Conservation (phyloP, 2,888 invertebrate species). For the Polydrusus cervinus region DNA sequence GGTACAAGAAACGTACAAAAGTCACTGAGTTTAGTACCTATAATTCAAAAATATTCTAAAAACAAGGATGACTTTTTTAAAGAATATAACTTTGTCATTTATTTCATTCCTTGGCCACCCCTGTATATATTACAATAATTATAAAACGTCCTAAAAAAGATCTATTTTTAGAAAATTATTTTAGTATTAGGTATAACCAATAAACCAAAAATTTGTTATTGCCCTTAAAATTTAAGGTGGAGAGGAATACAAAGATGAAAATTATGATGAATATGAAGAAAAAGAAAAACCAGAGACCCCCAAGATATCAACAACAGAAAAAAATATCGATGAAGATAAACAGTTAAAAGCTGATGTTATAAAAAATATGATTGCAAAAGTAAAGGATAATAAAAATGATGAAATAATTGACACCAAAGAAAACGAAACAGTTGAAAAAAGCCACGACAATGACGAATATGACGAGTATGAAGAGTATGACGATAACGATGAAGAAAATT, state of each 20-base stretch:
- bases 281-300: slow-evolving; percentile 36
- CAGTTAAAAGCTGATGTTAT: neutral
- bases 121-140: too few species aligned
- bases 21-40: too few species aligned
- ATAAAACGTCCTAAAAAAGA: too few species aligned
- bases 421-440: slow-evolving; percentile 8
- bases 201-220: too few species aligned
- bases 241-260: slow-evolving; percentile 56
- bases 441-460: neutral
- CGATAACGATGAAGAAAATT: slow-evolving; percentile 49
- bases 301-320: neutral
- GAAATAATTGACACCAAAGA: neutral
- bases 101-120: too few species aligned
- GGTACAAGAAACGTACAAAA: too few species aligned
- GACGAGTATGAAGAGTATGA: slow-evolving; percentile 53
- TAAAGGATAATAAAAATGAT: neutral
- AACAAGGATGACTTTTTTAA: too few species aligned
- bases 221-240: slow-evolving; percentile 25
- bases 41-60: too few species aligned
- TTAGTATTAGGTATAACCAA: too few species aligned
- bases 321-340: neutral
- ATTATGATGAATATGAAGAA: slow-evolving; percentile 55
- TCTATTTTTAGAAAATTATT: too few species aligned
- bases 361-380: too few species aligned
- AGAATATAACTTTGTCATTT: too few species aligned